phyloP scores from a whole-genome alignment of 2,797 vertebrate genomes.

The Diplodus puntazzo region DNA sequence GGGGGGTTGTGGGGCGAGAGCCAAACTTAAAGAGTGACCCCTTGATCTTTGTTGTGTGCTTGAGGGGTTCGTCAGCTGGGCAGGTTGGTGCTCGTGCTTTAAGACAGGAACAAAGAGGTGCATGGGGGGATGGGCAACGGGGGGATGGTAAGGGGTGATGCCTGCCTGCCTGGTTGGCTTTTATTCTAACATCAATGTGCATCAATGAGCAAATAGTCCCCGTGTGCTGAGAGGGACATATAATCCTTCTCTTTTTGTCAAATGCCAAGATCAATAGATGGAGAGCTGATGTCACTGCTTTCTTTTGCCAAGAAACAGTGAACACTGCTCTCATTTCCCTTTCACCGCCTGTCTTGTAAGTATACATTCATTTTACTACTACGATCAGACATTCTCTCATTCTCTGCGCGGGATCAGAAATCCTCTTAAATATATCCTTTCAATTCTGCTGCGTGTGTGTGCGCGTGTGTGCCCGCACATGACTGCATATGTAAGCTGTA shows the following conservation, averaged over 20 bases:
- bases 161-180: slow-evolving; percentile 75
- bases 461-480: slow-evolving; percentile 17
- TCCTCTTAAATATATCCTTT: slow-evolving; percentile 79
- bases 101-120: slow-evolving; percentile 81
- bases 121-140: slow-evolving; percentile 72
- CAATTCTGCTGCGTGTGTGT: slow-evolving; percentile 41
- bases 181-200: slow-evolving; percentile 81
- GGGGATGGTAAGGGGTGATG: slow-evolving; percentile 74
- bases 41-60: slow-evolving; percentile 66
- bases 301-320: slow-evolving; percentile 42
- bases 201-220: slow-evolving; percentile 80
- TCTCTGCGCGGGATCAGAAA: slow-evolving; percentile 70
- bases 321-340: slow-evolving; percentile 53
- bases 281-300: slow-evolving; percentile 60
- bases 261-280: slow-evolving; percentile 66
- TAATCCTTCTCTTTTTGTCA: slow-evolving; percentile 73
- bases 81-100: slow-evolving; percentile 71
- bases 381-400: slow-evolving; percentile 68
- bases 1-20: slow-evolving; percentile 12
- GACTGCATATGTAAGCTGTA: slow-evolving; percentile 62
- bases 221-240: slow-evolving; percentile 62
- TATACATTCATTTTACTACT: slow-evolving; percentile 63
- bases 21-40: slow-evolving; percentile 62
- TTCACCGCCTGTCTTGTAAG: slow-evolving; percentile 40
- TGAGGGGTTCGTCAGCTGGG: slow-evolving; percentile 71